phyloP scores from a whole-genome alignment of 2,797 vertebrate species.

The Pangasius sanitwongsei region DNA sequence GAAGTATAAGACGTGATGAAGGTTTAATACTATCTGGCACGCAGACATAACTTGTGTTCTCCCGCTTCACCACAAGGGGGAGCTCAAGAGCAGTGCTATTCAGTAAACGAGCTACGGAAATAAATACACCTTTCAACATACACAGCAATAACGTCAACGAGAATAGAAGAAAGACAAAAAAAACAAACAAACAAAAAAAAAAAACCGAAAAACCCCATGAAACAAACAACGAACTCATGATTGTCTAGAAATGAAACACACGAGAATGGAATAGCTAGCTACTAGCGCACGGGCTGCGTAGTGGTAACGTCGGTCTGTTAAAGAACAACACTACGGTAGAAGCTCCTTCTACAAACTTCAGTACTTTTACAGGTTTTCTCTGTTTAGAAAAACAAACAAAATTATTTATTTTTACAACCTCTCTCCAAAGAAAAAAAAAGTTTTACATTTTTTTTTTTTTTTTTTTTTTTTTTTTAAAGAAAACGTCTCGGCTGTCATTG shows the following conservation, averaged over 20 bases:
- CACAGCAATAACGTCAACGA: conserved; percentile 86
- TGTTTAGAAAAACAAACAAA: conserved; percentile 33
- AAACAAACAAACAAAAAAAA: conserved; percentile 23
- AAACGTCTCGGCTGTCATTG: conserved; percentile 18
- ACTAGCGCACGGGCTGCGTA: conserved; percentile 84
- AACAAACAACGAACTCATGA: conserved; percentile 79
- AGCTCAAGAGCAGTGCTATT: conserved; percentile 95
- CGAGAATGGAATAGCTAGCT: conserved; percentile 85
- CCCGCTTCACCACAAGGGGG: conserved; percentile 58
- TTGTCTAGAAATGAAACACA: conserved; percentile 99
- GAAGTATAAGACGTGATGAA: conserved; percentile 90
- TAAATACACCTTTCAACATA: conserved; percentile 97
- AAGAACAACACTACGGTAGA: conserved; percentile 49
- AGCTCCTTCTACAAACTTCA: conserved; percentile 54
- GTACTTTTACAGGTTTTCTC: conserved; percentile 22
- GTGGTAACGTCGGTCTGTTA: conserved; percentile 81
- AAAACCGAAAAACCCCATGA: conserved; percentile 50
- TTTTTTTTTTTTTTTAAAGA: conserved; percentile 3
- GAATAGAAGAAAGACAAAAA: conserved; percentile 63
- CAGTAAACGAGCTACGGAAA: conserved; percentile 99
- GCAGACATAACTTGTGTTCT: conserved; percentile 80
- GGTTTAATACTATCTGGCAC: conserved; percentile 93
- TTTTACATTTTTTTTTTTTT: background rate
- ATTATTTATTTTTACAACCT: conserved; percentile 44
- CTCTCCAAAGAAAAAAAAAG: conserved; percentile 24